Evolutionary conservation across 1,140 invertebrate species (phyloP).

Genomic region (Pseudobourletiella spinata): DNA sequence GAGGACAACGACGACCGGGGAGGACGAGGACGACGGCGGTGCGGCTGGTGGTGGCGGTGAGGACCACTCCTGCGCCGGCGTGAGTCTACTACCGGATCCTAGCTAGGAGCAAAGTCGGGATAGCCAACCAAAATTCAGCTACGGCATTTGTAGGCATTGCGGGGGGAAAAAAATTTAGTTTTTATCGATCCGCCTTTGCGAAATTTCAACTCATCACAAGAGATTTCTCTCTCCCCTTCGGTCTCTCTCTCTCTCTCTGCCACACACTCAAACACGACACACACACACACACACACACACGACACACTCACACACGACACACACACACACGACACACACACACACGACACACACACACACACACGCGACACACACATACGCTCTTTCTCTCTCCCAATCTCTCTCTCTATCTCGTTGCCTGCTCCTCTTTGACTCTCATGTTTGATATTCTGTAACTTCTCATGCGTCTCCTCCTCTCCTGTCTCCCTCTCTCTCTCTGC

Average conservation of each 20-base stretch:
- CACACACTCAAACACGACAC: background rate
- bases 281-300: too few relatives aligned
- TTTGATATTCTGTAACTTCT: background rate
- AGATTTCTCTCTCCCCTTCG: background rate
- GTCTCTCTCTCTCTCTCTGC: background rate
- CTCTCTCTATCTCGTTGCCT: background rate
- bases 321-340: too few relatives aligned
- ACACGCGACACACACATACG: too few relatives aligned
- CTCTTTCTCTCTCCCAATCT: background rate
- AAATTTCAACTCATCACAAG: slow-evolving; percentile 3
- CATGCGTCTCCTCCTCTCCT: background rate
- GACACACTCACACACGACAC: too few relatives aligned
- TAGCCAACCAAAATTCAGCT: slow-evolving; percentile 6
- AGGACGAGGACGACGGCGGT: too few relatives aligned
- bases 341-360: too few relatives aligned
- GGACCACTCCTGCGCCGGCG: too few relatives aligned
- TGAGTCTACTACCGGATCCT: background rate
- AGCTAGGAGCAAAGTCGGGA: background rate
- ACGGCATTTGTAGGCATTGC: background rate
- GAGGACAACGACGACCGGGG: too few relatives aligned
- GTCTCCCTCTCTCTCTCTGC: background rate
- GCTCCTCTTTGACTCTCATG: background rate
- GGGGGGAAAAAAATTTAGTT: slow-evolving; percentile 14
- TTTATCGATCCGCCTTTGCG: slow-evolving; percentile 14
- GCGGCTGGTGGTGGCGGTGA: background rate